phyloP scores from a whole-genome alignment of 2,113 vertebrate species.

The Marmota flaviventris region DNA sequence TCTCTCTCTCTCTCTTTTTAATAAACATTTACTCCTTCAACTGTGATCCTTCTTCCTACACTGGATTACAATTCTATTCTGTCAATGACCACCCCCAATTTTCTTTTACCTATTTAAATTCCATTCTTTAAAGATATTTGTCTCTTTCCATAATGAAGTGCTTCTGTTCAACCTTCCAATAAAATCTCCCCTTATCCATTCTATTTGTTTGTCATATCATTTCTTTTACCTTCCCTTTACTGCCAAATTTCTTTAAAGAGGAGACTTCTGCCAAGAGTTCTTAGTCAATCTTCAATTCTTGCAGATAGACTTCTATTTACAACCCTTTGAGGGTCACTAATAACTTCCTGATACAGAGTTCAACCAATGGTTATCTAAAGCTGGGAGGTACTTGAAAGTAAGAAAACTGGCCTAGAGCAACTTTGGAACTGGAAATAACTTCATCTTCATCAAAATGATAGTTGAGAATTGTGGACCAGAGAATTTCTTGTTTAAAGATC shows the following conservation, averaged over 20 bases:
- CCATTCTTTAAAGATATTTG: not conserved
- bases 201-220: not conserved
- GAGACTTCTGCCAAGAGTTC: too few relatives aligned
- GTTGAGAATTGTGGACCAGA: not conserved
- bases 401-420: not conserved
- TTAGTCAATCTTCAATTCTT: not conserved
- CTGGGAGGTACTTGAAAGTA: not conserved
- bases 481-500: not conserved
- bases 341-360: not conserved
- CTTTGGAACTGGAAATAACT: conserved; percentile 28
- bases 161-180: not conserved
- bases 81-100: not conserved
- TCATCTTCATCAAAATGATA: not conserved
- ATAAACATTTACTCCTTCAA: not conserved
- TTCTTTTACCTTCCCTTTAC: not conserved
- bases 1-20: not conserved
- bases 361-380: not conserved
- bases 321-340: not conserved
- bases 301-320: conserved; percentile 31
- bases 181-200: not conserved
- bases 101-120: not conserved
- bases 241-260: too few relatives aligned
- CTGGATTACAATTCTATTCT: not conserved
- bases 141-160: not conserved
- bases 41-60: not conserved